A percentile compares a stretch with the other conserved stretches of the same genome.
These are phyloP conservation scores for Taurulus bubalis DNA, from an alignment of 2,113 vertebrate species.

Conservation along the genomic window DNA sequence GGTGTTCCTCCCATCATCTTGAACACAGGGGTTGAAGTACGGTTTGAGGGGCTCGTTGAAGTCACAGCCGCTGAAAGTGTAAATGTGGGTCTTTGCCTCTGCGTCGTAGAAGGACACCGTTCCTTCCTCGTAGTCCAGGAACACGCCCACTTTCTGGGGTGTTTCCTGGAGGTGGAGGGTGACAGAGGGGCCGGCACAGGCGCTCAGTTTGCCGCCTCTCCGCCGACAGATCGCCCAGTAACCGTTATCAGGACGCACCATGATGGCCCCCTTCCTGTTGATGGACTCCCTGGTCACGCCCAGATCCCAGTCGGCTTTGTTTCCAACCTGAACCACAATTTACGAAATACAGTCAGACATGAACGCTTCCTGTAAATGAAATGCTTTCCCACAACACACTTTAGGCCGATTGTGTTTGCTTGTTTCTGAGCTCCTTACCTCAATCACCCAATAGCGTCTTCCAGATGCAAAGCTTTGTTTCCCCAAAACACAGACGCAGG, in stretches of 20 bases:
- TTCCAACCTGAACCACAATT: constrained; percentile 58
- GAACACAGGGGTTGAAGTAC: constrained; percentile 80
- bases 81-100: constrained; percentile 71
- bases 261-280: constrained; percentile 69
- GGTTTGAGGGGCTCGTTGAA: constrained; percentile 84
- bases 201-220: constrained; percentile 34
- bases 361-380: not conserved
- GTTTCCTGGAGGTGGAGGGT: constrained; percentile 67
- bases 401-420: not conserved
- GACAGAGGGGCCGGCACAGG: constrained; percentile 42
- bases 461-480: constrained; percentile 58
- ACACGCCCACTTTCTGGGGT: constrained; percentile 81
- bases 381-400: no score
- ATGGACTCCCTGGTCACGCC: constrained; percentile 72
- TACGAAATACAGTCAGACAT: not conserved
- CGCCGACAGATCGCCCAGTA: constrained; percentile 70
- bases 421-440: constrained; percentile 29
- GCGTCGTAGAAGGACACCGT: constrained; percentile 84
- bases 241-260: constrained; percentile 54
- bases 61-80: constrained; percentile 77
- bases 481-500: constrained; percentile 62
- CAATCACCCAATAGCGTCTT: constrained; percentile 66
- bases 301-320: constrained; percentile 75
- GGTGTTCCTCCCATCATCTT: constrained; percentile 47
- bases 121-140: constrained; percentile 85